Percentiles rank a stretch among this genome's conserved stretches.
These are phyloP conservation scores for Crocuta crocuta DNA, from an alignment of 2,113 vertebrate genomes.

Conservation along the genomic window DNA sequence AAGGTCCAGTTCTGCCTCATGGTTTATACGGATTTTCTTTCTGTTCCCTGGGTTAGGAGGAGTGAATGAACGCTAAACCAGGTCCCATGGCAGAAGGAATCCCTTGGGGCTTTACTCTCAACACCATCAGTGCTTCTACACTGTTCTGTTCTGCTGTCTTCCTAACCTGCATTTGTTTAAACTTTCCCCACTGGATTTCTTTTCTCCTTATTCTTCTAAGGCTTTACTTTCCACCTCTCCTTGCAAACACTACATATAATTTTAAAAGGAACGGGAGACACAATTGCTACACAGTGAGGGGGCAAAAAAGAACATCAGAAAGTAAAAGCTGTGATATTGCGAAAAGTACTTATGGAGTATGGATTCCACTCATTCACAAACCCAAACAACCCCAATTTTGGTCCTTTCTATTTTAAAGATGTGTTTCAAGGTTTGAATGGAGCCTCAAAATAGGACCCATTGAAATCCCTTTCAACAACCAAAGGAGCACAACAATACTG, in stretches of 20 bases:
- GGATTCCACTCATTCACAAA: constrained; percentile 73
- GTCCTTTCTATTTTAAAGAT: constrained; percentile 76
- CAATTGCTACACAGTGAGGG: not conserved
- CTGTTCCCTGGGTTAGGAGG: not conserved
- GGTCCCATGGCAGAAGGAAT: not conserved
- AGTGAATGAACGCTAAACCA: not conserved
- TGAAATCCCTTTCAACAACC: constrained; percentile 72
- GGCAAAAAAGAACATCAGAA: not conserved
- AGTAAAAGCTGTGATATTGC: constrained; percentile 12
- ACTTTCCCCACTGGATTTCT: not conserved
- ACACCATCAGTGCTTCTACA: not conserved
- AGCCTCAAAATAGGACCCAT: constrained; percentile 69
- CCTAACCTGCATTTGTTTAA: constrained; percentile 38
- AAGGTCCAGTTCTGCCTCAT: not conserved
- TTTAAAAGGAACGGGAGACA: constrained; percentile 42
- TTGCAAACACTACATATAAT: constrained; percentile 45
- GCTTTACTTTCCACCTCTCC: constrained; percentile 34
- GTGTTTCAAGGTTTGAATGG: constrained; percentile 71
- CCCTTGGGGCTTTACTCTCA: not conserved
- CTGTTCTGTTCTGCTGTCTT: not conserved
- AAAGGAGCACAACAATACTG: constrained; percentile 66
- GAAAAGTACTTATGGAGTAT: constrained; percentile 42
- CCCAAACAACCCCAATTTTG: constrained; percentile 75
- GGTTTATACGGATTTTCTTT: not conserved
- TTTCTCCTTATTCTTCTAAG: constrained; percentile 13